A percentile compares a stretch with the other conserved stretches of the same genome.
These are phyloP conservation scores for Norana najaformis DNA, from an alignment of 2,888 invertebrate genomes.

Conservation along the genomic window DNA sequence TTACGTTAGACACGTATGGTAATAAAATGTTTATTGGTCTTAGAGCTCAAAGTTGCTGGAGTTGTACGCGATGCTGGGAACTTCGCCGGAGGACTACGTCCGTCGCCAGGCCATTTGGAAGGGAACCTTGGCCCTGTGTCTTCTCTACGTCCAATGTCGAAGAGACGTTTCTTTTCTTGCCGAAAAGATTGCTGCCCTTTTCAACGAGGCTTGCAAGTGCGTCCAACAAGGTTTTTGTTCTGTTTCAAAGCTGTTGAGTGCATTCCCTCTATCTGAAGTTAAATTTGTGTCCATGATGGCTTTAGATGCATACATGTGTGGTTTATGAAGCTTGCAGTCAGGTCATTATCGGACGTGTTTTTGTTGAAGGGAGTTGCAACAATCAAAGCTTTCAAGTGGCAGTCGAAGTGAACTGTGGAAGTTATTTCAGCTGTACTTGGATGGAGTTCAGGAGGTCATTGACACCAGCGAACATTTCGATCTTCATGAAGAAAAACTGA, in stretches of 20 bases:
- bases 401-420: constrained; percentile 47
- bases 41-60: constrained; percentile 48
- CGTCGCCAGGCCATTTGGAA: constrained; percentile 48
- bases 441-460: constrained; percentile 51
- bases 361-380: constrained; percentile 46
- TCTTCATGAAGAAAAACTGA: constrained; percentile 48
- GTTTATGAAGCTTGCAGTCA: too few species aligned
- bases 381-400: constrained; percentile 43
- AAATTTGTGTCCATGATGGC: too few species aligned
- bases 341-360: too few species aligned
- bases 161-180: constrained; percentile 48
- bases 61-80: constrained; percentile 50
- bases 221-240: not conserved
- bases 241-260: not conserved
- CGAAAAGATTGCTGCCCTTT: constrained; percentile 47
- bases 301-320: too few species aligned
- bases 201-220: constrained; percentile 48
- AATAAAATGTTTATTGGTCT: not conserved
- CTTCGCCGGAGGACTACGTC: constrained; percentile 36
- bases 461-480: constrained; percentile 47
- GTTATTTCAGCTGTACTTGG: constrained; percentile 49
- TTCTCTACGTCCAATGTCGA: constrained; percentile 47
- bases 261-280: not conserved
- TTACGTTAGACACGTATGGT: too few species aligned
- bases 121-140: constrained; percentile 50